Evolutionary conservation across 2,888 invertebrate species (phyloP).

Genomic region (Micropterix aruncella): DNA sequence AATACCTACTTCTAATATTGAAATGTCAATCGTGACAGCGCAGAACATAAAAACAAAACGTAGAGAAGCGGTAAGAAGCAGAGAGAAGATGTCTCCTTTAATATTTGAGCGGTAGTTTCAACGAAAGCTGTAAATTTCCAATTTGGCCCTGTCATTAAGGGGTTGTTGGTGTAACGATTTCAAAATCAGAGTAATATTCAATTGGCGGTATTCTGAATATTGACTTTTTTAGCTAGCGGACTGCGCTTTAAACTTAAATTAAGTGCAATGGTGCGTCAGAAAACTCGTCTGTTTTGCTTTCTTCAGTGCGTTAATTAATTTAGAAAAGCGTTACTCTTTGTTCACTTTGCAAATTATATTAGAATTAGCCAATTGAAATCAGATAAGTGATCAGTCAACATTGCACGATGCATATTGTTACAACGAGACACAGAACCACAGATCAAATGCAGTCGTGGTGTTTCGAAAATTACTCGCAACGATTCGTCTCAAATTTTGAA

Average conservation of each 20-base stretch:
- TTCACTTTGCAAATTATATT: background rate
- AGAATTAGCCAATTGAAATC: background rate
- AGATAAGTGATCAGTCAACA: background rate
- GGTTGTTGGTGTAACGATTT: background rate
- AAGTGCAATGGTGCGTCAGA: background rate
- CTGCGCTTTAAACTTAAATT: background rate
- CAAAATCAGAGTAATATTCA: background rate
- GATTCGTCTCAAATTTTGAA: background rate
- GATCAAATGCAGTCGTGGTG: conserved; percentile 40
- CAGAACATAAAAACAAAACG: background rate
- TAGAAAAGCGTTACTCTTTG: background rate
- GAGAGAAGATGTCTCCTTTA: background rate
- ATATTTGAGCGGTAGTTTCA: too few species aligned
- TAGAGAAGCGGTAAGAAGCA: conserved; percentile 1
- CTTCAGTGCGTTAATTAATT: background rate
- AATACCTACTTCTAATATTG: background rate
- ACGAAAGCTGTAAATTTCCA: background rate
- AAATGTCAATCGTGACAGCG: background rate
- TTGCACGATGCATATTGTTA: background rate
- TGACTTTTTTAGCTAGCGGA: background rate
- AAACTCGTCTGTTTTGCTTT: background rate
- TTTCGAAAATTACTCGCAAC: conserved; percentile 18
- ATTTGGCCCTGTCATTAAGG: background rate
- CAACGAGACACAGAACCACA: conserved; percentile 33
- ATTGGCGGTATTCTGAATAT: background rate